phyloP scores from a whole-genome alignment of 2,888 invertebrate genomes.

The Patella pellucida region DNA sequence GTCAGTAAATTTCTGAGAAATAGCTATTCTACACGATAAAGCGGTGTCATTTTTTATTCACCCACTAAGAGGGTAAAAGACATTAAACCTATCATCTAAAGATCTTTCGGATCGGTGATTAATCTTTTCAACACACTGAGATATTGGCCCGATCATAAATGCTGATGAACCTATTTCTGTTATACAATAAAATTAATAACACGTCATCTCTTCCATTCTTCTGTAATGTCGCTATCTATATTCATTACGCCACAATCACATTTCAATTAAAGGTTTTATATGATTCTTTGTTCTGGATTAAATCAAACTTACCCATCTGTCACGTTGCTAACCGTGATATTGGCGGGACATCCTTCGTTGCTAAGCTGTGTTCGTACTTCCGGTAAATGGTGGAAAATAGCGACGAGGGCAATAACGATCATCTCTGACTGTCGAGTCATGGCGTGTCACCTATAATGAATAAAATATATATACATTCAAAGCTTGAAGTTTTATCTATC shows the following conservation, averaged over 20 bases:
- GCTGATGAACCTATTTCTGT: not conserved
- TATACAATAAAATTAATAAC: not conserved
- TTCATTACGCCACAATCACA: not conserved
- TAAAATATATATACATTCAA: too few species aligned
- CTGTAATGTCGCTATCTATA: not conserved
- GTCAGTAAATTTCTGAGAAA: not conserved
- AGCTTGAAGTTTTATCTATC: too few species aligned
- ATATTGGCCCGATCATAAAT: not conserved
- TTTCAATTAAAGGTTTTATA: not conserved
- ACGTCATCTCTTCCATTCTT: not conserved
- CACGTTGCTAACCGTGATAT: not conserved
- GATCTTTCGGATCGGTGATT: not conserved
- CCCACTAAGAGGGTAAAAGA: too few species aligned
- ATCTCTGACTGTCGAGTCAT: not conserved
- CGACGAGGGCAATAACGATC: not conserved
- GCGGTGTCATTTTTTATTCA: too few species aligned
- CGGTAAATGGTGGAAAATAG: not conserved
- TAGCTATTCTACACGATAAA: not conserved
- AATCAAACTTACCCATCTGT: constrained; percentile 4
- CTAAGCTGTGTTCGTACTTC: not conserved
- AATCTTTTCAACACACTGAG: not conserved
- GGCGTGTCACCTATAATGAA: not conserved
- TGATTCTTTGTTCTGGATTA: not conserved
- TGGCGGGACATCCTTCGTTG: not conserved
- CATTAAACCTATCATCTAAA: too few species aligned